These are phyloP conservation scores for Erinaceus europaeus DNA, from an alignment of 2,113 vertebrate genomes.

Conservation along the genomic window DNA sequence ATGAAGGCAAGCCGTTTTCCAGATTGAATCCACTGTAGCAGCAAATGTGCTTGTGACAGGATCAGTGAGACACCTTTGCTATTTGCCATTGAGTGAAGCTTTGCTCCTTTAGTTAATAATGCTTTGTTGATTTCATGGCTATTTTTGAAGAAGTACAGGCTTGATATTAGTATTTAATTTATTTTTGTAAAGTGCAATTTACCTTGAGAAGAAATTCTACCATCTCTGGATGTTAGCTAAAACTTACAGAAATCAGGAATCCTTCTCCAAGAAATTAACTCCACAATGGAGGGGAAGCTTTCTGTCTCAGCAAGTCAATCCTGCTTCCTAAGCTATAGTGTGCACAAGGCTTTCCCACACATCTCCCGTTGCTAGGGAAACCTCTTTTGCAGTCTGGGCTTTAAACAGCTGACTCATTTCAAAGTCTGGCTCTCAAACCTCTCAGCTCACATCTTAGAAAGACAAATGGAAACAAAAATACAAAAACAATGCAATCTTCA, in stretches of 20 bases:
- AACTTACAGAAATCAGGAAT: constrained; percentile 38
- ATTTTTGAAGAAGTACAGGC: constrained; percentile 23
- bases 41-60: background rate
- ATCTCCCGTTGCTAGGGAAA: constrained; percentile 73
- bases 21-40: constrained; percentile 3
- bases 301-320: constrained; percentile 55
- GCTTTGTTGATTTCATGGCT: constrained; percentile 22
- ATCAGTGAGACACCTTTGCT: background rate
- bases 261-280: constrained; percentile 43
- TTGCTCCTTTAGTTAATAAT: constrained; percentile 37
- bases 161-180: constrained; percentile 20
- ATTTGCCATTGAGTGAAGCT: constrained; percentile 23
- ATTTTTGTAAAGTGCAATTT: constrained; percentile 45
- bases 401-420: constrained; percentile 72
- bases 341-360: constrained; percentile 73
- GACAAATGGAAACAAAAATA: constrained; percentile 73
- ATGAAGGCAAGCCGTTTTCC: constrained; percentile 6
- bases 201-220: constrained; percentile 27
- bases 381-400: constrained; percentile 63
- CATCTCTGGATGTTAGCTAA: constrained; percentile 36
- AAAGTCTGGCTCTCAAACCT: constrained; percentile 70
- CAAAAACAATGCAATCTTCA: constrained; percentile 66
- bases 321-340: constrained; percentile 64
- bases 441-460: constrained; percentile 66
- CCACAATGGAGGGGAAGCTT: constrained; percentile 40